Percentiles rank a stretch among this genome's conserved stretches.
Conservation (phyloP, 64 coral and sea anemone genomes). For the Platygyra sinensis region DNA sequence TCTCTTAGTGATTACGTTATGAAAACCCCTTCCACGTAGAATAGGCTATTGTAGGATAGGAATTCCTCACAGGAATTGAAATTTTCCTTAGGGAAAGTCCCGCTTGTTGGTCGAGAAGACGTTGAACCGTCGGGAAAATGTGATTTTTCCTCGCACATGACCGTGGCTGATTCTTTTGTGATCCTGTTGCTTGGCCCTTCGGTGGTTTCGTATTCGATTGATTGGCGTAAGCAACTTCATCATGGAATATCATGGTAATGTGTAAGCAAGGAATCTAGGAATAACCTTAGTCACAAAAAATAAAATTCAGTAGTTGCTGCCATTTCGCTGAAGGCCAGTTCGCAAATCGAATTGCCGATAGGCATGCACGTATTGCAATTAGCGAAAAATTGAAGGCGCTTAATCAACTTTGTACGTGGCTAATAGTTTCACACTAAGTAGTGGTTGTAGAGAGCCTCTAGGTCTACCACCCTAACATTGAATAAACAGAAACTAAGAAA, state of each 20-base stretch:
- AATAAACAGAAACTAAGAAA: background rate
- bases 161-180: background rate
- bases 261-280: background rate
- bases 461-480: background rate
- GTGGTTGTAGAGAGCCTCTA: background rate
- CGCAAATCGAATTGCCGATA: background rate
- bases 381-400: background rate
- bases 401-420: too few species aligned
- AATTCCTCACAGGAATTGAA: background rate
- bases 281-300: background rate
- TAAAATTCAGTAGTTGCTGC: background rate
- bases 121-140: background rate
- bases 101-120: background rate
- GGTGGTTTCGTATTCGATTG: background rate
- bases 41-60: background rate
- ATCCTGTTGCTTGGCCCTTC: background rate
- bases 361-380: background rate
- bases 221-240: background rate
- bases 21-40: constrained; percentile 90
- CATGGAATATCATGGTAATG: background rate
- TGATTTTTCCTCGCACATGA: background rate
- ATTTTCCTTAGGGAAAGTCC: background rate
- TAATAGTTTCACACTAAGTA: background rate
- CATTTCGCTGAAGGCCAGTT: background rate
- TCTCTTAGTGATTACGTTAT: constrained; percentile 96